Base-by-base conservation (phyloP, 2,797 vertebrate species). In the Tokudaia tokunoshimensis region DNA sequence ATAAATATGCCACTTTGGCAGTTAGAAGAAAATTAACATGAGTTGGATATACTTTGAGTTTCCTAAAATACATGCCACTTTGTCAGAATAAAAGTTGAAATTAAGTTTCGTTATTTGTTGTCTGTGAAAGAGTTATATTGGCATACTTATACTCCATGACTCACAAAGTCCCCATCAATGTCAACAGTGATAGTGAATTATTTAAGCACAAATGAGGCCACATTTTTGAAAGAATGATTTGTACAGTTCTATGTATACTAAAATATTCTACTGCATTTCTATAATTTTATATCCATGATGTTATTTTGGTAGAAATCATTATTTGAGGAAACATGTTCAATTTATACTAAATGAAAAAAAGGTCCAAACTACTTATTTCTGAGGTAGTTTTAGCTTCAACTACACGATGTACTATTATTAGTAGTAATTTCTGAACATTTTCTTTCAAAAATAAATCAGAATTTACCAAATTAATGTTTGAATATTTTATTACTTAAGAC, bases 41-140 rank as follows among this genome's bases (percentile, higher is more conserved):
- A 88, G 19, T 75, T 15, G 17, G 65, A 37, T 93, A 86, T 59
- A 37, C 15, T 61, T 95, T 74, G 14, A 74, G 75, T 95, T 97
- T 85, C 96, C 10, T 75, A 84, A 2, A 94, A 37, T 22, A 5
- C 0, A 17, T 92, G 15, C 0, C 10, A 87, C 8, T 72, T 75
- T 10, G 10, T 90, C 5, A 76, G 15, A 78, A 52, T 50, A 6
- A 93, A 14, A 92, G 70, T 3, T 79, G 2, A 67, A 92, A 75
- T 74, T 76, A 82, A 78, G 61, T 50, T 83, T 31, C 34, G 3
- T 24, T 59, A 89, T 70, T 91, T 90, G 50, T 14, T 91, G 2
- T 61, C 44, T 61, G 13, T 76, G 34, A 0, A 84, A 84, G 1
- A 17, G 6, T 89, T 19, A 52, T 55, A 78, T 2, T 70, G 3